Conservation (phyloP, 2,797 vertebrate species). For the Enteromius paludinosus region DNA sequence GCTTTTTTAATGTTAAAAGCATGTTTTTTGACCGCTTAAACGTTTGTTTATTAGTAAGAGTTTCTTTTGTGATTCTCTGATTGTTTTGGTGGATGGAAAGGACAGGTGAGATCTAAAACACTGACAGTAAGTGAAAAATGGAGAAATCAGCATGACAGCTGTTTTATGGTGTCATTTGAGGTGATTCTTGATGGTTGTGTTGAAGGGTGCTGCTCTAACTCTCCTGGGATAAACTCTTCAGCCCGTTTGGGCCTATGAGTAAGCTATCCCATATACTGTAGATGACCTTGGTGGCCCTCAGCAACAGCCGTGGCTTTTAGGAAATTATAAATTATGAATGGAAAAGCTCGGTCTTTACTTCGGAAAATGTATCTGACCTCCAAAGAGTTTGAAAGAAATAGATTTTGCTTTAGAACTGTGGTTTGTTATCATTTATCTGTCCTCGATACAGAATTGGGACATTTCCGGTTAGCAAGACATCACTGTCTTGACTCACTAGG, state of each 20-base stretch:
- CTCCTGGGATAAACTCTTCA: background rate
- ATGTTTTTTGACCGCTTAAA: background rate
- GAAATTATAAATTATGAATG: background rate
- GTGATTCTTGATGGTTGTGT: background rate
- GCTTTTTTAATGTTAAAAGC: background rate
- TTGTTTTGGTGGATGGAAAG: background rate
- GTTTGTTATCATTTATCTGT: background rate
- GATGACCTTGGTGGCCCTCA: background rate
- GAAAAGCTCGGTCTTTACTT: background rate
- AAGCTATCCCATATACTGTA: background rate
- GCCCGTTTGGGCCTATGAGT: background rate
- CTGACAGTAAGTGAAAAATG: background rate
- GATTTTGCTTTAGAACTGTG: background rate
- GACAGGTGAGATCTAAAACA: background rate
- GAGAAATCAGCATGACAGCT: background rate
- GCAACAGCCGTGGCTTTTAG: background rate
- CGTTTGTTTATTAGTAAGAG: background rate
- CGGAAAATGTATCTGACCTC: background rate
- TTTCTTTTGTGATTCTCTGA: background rate
- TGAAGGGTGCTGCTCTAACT: background rate
- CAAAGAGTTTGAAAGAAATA: background rate
- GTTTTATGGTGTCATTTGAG: background rate
- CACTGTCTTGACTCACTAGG: conserved; percentile 3
- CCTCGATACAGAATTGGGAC: background rate
- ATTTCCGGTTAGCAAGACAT: background rate